Conservation (phyloP, 2,888 invertebrate species). For the Tiliacea citrago region DNA sequence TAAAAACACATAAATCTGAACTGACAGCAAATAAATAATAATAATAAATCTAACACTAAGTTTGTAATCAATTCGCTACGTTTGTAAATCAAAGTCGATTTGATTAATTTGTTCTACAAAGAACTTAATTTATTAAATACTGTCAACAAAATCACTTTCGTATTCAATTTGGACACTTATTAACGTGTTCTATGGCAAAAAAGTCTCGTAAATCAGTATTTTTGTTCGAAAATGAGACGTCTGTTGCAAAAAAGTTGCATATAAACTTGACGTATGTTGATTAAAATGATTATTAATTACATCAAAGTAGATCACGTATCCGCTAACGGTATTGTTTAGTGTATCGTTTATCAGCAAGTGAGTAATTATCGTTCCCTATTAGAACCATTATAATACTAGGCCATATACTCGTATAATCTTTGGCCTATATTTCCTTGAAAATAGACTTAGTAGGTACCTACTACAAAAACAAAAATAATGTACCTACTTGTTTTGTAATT, state of each 20-base stretch:
- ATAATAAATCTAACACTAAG: background rate
- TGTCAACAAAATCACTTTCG: constrained; percentile 20
- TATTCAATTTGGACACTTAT: constrained; percentile 7
- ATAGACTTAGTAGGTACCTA: too few species aligned
- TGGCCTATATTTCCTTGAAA: background rate
- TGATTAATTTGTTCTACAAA: constrained; percentile 39
- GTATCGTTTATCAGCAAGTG: background rate
- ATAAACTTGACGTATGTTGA: constrained; percentile 49
- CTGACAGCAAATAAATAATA: background rate
- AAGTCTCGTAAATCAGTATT: constrained; percentile 20
- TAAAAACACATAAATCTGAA: constrained; percentile 8
- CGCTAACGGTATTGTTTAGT: constrained; percentile 42
- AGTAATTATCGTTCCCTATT: constrained; percentile 7
- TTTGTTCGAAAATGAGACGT: constrained; percentile 20
- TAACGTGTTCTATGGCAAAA: constrained; percentile 10
- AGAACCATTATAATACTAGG: background rate
- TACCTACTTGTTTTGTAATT: background rate
- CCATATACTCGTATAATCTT: background rate
- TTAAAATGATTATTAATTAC: constrained; percentile 35
- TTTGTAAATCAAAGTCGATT: constrained; percentile 18
- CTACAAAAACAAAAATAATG: background rate
- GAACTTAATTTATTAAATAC: constrained; percentile 16
- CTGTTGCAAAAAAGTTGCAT: constrained; percentile 44
- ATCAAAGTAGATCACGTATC: constrained; percentile 42
- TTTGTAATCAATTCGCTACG: background rate